Evolutionary conservation across 1,140 invertebrate species (phyloP), one percentile per base, ranked within the genome.

Genomic region (Dreissena polymorpha): DNA sequence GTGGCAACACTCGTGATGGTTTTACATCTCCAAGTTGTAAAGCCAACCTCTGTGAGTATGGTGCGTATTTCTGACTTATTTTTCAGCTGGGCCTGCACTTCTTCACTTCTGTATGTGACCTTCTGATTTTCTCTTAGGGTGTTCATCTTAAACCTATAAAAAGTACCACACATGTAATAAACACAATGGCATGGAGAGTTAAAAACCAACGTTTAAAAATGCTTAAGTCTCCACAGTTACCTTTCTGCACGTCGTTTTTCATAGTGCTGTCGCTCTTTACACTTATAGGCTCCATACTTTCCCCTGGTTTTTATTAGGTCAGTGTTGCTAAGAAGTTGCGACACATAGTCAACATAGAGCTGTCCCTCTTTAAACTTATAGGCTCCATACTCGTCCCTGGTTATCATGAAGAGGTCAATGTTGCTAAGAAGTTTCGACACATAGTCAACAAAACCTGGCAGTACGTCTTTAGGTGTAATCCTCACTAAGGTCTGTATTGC

Each of bases 51-150:
- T 3, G 55, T 72, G 14, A 98, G 90, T 84, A 94, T 93, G 57
- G 95, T 93, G 86, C 96, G 94, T 64, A 97, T 96, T 0, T 94
- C 94, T 79, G 94, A 94, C 93, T 99, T 98, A 88, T 98, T 98
- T 51, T 96, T 95, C 18, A 96, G 94, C 92, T 99, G 97, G 27
- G 95, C 94, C 90, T 97, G 97, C 18, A 99, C n/a, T n/a, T n/a
- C n/a, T n/a, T n/a, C n/a, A n/a, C n/a, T n/a, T n/a, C n/a, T n/a
- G n/a, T n/a, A n/a, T n/a, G 97, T 98, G 92, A 99, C 99, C 3
- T 96, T 96, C 94, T 99, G 99, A 91, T 97, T 99, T 90, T 99
- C 98, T 60, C 98, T 94, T 93, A 98, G 98, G 89, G n/a, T n/a
- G n/a, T n/a, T n/a, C n/a, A 99, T 95, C 71, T 94, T 93, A 65